Evolutionary conservation across 2,113 vertebrate genomes (phyloP), one percentile per base, ranked within the genome.

Genomic region (Notothenia rossii): DNA sequence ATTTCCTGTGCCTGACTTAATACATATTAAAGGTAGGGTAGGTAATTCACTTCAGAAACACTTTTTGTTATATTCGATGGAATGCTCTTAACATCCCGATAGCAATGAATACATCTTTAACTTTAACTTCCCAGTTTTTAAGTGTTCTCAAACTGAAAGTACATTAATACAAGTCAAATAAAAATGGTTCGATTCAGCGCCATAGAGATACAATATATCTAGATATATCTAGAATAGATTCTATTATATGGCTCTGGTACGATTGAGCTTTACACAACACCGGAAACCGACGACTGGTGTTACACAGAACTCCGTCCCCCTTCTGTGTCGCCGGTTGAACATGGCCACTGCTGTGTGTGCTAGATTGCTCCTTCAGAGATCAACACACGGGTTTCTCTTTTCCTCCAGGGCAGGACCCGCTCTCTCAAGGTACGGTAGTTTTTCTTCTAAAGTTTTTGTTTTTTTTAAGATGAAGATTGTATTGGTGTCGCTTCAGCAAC

Each of bases 281-380:
- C 84, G 88, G 88, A 92, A 92, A 22, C 17, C 18, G 18, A 5
- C 1, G 3, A 0, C 55, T 58, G 51, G 93, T 91, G 92, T 89
- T 14, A 86, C 92, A 78, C 10, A 15, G 64, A 83, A 80, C 3
- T 73, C 7, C 0, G 51, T 65, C 83, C 89, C 68, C 66, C 64
- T 48, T 15, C 25, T 6, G 11, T 59, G n/a, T 50, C 56, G 25
- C 64, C 70, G 11, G 12, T 43, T 1, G 14, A 86, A 77, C 79
- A 96, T 95, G 94, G 89, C 91, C 1, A 20, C 9, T 0, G 14
- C 46, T 5, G 18, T 72, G 4, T 90, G 88, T 22, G 18, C 53
- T 5, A 85, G 87, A 69, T n/a, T 93, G 1, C 80, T 91, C 20
- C 84, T 91, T 5, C 89, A 87, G 40, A 92, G 82, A 69, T 64